Evolutionary conservation across 2,888 invertebrate genomes (phyloP), one percentile per base, ranked within the genome.

Genomic region (Habrosyne pyritoides): DNA sequence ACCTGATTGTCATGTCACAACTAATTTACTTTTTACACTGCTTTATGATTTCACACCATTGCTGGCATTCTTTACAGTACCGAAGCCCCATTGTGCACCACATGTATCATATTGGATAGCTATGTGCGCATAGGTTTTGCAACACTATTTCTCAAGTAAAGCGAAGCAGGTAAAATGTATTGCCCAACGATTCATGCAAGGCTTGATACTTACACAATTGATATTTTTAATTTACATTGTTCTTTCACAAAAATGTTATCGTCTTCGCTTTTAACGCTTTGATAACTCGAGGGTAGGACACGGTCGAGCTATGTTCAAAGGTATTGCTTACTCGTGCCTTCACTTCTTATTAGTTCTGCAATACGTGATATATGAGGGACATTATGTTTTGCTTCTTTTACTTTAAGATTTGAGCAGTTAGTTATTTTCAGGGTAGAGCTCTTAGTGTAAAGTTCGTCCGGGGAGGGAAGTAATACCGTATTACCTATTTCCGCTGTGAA

Each of bases 1-100:
- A 22, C 47, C 22, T 12, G 47, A 21, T 24, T 22, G 47, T 47
- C 21, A 47, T 47, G 21, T 21, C 21, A 47, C 24, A n/a, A 47
- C 21, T 7, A 22, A 12, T 56, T 57, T 21, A 12, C 42, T 59
- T 60, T 63, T 61, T 53, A 53, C 59, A 36, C 49, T 54, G 58
- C 71, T 68, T 67, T 68, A 57, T 66, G 73, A 70, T 63, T 66
- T 62, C 50, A 28, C 50, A 28, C 22, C 14, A n/a, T 50, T 28
- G 18, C 21, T 0, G 18, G 50, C 60, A 64, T 58, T 59, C 55
- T 48, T 53, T 53, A 60, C 63, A 54, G 56, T 67, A 67, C 63
- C 62, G 67, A 68, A 60, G 67, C 60, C 61, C 67, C 69, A 72
- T 75, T 73, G 70, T 73, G 57, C 59, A 54, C 56, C 61, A 61